Base-by-base conservation (phyloP, 2,797 vertebrate species). In the Bovichtus diacanthus region DNA sequence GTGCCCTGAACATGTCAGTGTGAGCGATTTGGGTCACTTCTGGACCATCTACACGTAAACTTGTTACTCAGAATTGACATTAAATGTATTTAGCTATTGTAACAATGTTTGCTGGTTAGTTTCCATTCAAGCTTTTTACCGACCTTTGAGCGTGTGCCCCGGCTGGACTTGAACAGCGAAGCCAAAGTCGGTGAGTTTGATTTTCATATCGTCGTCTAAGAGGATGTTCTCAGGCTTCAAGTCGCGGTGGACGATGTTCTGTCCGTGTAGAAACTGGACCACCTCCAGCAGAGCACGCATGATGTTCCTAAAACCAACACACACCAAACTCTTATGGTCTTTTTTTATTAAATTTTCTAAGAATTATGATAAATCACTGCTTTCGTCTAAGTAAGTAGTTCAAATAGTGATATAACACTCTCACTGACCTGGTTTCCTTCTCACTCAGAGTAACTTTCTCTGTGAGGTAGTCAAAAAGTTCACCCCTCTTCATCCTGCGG, bases 151-250 rank as follows among this genome's bases (percentile, higher is more conserved):
- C 69, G 83, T 97, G 87, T 98, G 91, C 3, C 91, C 96, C 0
- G 90, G 88, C 0, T 82, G 36, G 68, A 96, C 82, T 90, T 99
- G 96, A 72, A 97, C 96, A 25, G 98, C 95, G 63, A 99, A 99
- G 70, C 98, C 98, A 1, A 99, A 99, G 90, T 99, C 98, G 0
- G 97, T 99, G 75, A 99, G 96, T 86, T 97, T 99, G 88, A 99
- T 98, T 92, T 97, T 98, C 97, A 96, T 98, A 77, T 98, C 4
- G 0, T 99, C 98, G 0, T 99, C 98, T 77, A 99, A 82, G 7
- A 99, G 96, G 89, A 99, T 98, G 91, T 99, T 99, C 85, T 99
- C 98, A 0, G 98, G 97, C 93, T 99, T 99, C 69, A 99, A 93
- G 86, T 99, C 98, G 34, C 98, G 91, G 80, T 99, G 98, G 68